A percentile compares a stretch with the other conserved stretches of the same genome.
Conservation (phyloP, 2,888 invertebrate species). For the Nudaria mundana region DNA sequence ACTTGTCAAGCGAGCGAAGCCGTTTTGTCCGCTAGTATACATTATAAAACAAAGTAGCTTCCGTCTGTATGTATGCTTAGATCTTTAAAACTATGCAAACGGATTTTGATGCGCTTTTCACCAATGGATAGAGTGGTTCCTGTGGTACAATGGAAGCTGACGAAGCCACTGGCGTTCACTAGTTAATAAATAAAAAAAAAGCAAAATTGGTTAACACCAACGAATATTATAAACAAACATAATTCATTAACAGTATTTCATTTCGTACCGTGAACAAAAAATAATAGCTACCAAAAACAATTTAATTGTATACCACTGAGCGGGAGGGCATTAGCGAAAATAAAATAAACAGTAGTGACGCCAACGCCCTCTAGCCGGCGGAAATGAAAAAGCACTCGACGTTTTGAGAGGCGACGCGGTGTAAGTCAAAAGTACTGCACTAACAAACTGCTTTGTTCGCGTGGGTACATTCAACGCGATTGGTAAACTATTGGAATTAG, state of each 20-base stretch:
- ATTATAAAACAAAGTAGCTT: too few relatives aligned
- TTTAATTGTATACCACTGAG: constrained; percentile 53
- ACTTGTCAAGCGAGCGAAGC: too few relatives aligned
- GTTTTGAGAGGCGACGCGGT: constrained; percentile 41
- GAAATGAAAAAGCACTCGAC: constrained; percentile 62
- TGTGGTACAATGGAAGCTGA: too few relatives aligned
- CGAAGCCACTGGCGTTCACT: too few relatives aligned
- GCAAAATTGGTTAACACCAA: not conserved
- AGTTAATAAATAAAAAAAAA: not conserved
- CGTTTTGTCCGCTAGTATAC: too few relatives aligned
- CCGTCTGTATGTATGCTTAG: too few relatives aligned
- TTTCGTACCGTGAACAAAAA: constrained; percentile 24
- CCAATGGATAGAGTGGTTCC: too few relatives aligned
- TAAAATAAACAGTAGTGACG: constrained; percentile 47
- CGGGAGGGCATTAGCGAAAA: constrained; percentile 52
- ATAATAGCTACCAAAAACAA: constrained; percentile 41
- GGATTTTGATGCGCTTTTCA: too few relatives aligned
- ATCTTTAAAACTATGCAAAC: too few relatives aligned
- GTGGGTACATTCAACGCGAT: constrained; percentile 24
- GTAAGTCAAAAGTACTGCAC: constrained; percentile 50
- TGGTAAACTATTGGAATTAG: constrained; percentile 8
- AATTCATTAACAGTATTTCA: constrained; percentile 16
- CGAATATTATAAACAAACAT: constrained; percentile 12
- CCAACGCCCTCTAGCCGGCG: constrained; percentile 50
- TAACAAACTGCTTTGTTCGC: constrained; percentile 66